phyloP scores from a whole-genome alignment of 1,140 invertebrate genomes.

The Microvelia longipes region DNA sequence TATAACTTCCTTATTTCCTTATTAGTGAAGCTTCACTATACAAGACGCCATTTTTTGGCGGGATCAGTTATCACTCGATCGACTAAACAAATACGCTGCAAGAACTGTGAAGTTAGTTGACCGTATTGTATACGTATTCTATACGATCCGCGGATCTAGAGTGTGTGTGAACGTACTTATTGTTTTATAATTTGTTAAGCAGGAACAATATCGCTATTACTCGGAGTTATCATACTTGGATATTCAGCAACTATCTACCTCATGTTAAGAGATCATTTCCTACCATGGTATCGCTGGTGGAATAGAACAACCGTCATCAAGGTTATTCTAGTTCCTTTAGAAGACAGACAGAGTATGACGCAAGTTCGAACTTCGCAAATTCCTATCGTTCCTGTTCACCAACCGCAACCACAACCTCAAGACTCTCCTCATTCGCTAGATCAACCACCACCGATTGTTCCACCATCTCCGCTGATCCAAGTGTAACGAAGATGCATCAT shows the following conservation, averaged over 20 bases:
- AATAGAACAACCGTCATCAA: not conserved
- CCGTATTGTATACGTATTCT: too few relatives aligned
- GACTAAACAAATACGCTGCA: too few relatives aligned
- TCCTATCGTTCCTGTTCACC: not conserved
- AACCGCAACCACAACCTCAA: not conserved
- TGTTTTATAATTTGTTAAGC: too few relatives aligned
- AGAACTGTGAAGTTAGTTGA: too few relatives aligned
- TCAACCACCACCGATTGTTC: not conserved
- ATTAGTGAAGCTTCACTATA: too few relatives aligned
- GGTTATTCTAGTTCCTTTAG: not conserved
- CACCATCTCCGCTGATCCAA: not conserved
- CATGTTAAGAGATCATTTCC: conserved; percentile 32
- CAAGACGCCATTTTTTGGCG: too few relatives aligned
- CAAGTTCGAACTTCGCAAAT: not conserved
- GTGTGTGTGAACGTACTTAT: too few relatives aligned
- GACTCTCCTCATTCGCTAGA: not conserved
- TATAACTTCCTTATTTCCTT: too few relatives aligned
- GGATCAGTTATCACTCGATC: too few relatives aligned
- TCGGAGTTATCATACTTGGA: conserved; percentile 34
- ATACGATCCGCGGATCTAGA: too few relatives aligned
- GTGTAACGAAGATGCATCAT: not conserved
- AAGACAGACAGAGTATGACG: not conserved
- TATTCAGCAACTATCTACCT: conserved; percentile 36
- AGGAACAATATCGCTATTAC: conserved; percentile 30
- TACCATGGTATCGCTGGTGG: conserved; percentile 28